A percentile compares a stretch with the other conserved stretches of the same genome.
Evolutionary conservation across 2,888 invertebrate species (phyloP).

Genomic region (Polyommatus icarus): DNA sequence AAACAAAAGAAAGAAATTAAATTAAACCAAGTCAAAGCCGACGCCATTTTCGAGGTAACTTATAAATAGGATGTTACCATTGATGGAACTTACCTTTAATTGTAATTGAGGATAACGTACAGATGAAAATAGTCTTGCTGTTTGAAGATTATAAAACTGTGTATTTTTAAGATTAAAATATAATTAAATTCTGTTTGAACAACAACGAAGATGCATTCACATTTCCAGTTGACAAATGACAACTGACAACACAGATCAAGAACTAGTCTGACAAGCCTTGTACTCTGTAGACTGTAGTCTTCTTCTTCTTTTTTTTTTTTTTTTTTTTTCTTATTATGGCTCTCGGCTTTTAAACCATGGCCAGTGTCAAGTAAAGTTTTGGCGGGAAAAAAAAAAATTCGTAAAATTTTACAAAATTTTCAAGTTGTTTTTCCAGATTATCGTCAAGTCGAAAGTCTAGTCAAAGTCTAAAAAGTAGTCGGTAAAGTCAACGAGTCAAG

Average conservation of each 20-base stretch:
- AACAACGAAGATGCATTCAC: neutral
- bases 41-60: slow-evolving; percentile 20
- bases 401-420: no score
- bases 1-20: slow-evolving; percentile 46
- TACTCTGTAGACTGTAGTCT: no score
- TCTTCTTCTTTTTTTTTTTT: no score
- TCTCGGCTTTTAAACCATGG: no score
- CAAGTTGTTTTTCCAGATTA: no score
- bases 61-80: slow-evolving; percentile 5
- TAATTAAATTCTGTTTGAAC: neutral
- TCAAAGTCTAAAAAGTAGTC: no score
- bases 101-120: neutral
- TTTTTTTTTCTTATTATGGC: no score
- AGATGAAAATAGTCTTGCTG: neutral
- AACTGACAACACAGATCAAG: no score
- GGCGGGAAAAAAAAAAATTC: no score
- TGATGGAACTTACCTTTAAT: neutral
- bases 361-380: no score
- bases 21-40: neutral
- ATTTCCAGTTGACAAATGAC: neutral
- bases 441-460: no score
- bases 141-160: neutral
- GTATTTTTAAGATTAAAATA: neutral
- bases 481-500: no score
- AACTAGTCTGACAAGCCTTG: neutral